Evolutionary conservation across 2,113 vertebrate species (phyloP), one percentile per base, ranked within the genome.

Genomic region (Spea multiplicata): DNA sequence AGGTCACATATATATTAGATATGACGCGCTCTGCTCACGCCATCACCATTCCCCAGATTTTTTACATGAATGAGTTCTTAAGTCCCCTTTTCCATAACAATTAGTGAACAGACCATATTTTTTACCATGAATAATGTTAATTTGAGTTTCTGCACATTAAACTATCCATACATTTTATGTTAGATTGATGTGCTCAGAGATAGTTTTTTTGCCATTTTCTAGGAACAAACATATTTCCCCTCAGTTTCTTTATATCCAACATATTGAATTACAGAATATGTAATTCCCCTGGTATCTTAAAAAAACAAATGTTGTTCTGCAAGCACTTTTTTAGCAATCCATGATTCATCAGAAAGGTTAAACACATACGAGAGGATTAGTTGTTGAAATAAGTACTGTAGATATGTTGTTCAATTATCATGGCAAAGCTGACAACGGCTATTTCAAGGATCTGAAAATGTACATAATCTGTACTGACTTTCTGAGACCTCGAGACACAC

Each of bases 321-420:
- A 62, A 76, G 84, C 80, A 50, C 59, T 76, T 4, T 66, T 75
- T 64, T 73, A 83, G 52, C 84, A 85, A 72, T 71, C 8, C 0
- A 3, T 6, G 5, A 2, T 55, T 76, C 45, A 66, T 76, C 14
- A 0, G 61, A 1, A 14, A 78, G 84, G 75, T 84, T 82, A 66
- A 62, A 86, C 62, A 62, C 78, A 5, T 8, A 72, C 80, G 64
- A 73, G 67, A 80, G 83, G 81, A 83, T 90, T 87, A 85, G 5
- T 71, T 73, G 3, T 30, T 64, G 81, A 76, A 76, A 76, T 76
- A 76, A 80, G 82, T 67, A 61, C 83, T 85, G 78, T n/a, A 65
- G 82, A 82, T 82, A 81, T 85, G 82, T 67, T 87, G 73, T 86
- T 82, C 74, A 62, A 0, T 81, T 89, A 85, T 87, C 83, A 83